A percentile compares a stretch with the other conserved stretches of the same genome.
Evolutionary conservation across 2,797 vertebrate species (phyloP).

Genomic region (Perodicticus potto): DNA sequence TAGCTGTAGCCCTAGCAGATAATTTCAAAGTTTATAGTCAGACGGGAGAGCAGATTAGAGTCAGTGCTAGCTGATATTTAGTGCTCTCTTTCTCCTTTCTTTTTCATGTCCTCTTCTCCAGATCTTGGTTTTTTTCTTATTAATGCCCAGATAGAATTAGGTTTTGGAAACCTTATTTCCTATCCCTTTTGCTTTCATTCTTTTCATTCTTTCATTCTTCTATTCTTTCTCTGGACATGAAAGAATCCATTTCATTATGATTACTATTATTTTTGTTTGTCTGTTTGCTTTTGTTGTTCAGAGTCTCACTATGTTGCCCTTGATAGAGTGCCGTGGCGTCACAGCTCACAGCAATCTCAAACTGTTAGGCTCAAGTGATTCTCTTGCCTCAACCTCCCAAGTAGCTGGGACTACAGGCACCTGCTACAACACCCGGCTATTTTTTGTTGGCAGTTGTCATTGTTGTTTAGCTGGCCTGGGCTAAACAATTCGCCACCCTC

Average conservation of each 20-base stretch:
- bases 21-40: background rate
- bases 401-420: no score
- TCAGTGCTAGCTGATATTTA: background rate
- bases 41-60: background rate
- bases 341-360: no score
- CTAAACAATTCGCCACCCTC: no score
- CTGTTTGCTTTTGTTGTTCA: no score
- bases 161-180: background rate
- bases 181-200: conserved; percentile 9
- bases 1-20: background rate
- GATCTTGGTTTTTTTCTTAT: background rate
- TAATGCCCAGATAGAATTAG: background rate
- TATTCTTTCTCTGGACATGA: conserved; percentile 38
- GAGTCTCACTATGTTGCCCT: no score
- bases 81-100: background rate
- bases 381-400: no score
- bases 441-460: no score
- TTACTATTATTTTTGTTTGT: no score
- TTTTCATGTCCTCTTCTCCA: background rate
- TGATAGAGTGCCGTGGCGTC: no score
- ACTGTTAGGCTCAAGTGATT: no score
- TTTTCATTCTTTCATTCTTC: background rate
- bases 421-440: no score
- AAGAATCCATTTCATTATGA: background rate
- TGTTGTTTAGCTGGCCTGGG: no score